A percentile compares a stretch with the other conserved stretches of the same genome.
phyloP scores from a whole-genome alignment of 1,140 invertebrate genomes.

The Megathymus violae region DNA sequence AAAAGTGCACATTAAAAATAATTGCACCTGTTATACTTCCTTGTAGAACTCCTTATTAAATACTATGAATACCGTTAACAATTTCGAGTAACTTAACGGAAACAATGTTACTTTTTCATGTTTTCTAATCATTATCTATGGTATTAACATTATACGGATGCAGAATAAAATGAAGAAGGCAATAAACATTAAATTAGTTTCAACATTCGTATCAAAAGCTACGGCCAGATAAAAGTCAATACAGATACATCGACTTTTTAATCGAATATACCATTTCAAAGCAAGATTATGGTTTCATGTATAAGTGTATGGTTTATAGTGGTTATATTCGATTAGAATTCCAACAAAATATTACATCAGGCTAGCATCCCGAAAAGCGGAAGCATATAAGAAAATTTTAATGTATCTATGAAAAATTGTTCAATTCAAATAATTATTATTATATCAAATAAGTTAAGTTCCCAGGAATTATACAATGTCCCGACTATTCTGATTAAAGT shows the following conservation, averaged over 20 bases:
- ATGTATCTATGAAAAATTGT: conserved; percentile 16
- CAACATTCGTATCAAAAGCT: not conserved
- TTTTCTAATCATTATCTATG: not conserved
- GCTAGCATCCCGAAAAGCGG: conserved; percentile 12
- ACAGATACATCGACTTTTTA: not conserved
- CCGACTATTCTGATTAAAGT: conserved; percentile 13
- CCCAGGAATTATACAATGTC: not conserved
- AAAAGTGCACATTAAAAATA: not conserved
- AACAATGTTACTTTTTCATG: not conserved
- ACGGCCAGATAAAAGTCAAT: not conserved
- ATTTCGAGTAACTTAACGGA: not conserved
- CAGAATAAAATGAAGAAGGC: not conserved
- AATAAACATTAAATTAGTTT: not conserved
- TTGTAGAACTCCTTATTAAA: not conserved
- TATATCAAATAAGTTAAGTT: not conserved
- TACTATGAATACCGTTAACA: not conserved
- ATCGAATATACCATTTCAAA: not conserved
- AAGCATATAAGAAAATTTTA: conserved; percentile 1
- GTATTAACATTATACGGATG: not conserved
- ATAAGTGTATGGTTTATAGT: too few species aligned
- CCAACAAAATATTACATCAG: conserved; percentile 9
- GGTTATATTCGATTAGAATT: not conserved
- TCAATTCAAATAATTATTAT: conserved; percentile 21
- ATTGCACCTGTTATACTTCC: conserved; percentile 6
- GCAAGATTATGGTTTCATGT: not conserved